Evolutionary conservation across 2,113 vertebrate species (phyloP).

Genomic region (Nestor notabilis): DNA sequence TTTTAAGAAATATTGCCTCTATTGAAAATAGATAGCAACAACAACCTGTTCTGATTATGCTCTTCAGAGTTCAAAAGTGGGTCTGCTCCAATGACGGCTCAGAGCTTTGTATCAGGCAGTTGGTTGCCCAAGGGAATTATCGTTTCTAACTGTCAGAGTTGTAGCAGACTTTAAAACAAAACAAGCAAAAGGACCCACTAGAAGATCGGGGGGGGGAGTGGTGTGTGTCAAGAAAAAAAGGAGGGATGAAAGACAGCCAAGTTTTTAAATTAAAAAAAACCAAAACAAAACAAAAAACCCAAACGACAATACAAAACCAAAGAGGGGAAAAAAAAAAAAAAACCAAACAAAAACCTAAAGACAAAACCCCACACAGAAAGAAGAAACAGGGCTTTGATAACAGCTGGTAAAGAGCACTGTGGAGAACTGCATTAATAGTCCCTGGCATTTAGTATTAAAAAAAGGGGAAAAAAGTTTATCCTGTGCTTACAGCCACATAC

Average conservation of each 20-base stretch:
- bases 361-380: too few species aligned
- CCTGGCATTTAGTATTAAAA: not conserved
- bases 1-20: not conserved
- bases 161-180: not conserved
- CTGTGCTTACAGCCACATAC: not conserved
- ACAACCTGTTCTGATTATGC: not conserved
- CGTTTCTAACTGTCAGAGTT: not conserved
- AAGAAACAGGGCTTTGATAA: not conserved
- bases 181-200: not conserved
- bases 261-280: not conserved
- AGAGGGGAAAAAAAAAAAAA: fast-evolving
- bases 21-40: not conserved
- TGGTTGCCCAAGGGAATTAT: not conserved
- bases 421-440: not conserved
- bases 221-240: not conserved
- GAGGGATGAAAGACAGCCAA: not conserved
- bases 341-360: too few species aligned
- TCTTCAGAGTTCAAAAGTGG: not conserved
- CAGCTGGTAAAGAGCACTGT: not conserved
- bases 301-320: too few species aligned
- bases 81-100: not conserved
- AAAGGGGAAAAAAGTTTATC: not conserved
- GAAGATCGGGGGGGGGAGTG: not conserved
- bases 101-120: not conserved
- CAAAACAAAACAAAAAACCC: too few species aligned